Evolutionary conservation across 2,888 invertebrate genomes (phyloP).

Genomic region (Serripes groenlandicus): DNA sequence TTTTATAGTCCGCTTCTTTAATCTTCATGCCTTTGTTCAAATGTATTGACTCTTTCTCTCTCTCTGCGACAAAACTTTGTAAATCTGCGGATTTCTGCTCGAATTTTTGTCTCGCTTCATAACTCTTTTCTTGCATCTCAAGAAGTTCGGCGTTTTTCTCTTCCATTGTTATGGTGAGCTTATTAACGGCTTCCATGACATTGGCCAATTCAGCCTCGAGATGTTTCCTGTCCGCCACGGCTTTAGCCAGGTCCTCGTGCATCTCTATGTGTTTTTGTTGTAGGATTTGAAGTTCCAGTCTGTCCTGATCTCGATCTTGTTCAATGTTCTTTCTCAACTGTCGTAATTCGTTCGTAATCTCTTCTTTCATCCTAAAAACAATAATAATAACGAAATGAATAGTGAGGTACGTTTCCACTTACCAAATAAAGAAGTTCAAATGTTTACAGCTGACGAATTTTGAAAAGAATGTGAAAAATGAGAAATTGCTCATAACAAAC

Average conservation of each 20-base stretch:
- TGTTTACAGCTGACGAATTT: too few species aligned
- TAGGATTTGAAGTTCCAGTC: constrained; percentile 52
- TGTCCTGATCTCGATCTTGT: constrained; percentile 60
- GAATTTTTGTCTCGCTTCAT: constrained; percentile 47
- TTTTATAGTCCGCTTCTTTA: constrained; percentile 61
- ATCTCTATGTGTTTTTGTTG: constrained; percentile 65
- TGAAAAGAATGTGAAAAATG: too few species aligned
- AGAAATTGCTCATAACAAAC: too few species aligned
- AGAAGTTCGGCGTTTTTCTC: constrained; percentile 52
- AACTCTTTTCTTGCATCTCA: constrained; percentile 57
- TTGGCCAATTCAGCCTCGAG: constrained; percentile 47
- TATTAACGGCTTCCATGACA: constrained; percentile 54
- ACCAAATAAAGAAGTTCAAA: too few species aligned
- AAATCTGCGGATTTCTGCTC: constrained; percentile 53
- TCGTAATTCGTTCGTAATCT: constrained; percentile 63
- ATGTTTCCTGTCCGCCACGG: constrained; percentile 48
- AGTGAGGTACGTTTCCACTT: too few species aligned
- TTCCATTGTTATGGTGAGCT: constrained; percentile 50
- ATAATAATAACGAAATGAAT: too few species aligned
- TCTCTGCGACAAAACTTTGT: constrained; percentile 47
- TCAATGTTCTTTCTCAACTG: constrained; percentile 61
- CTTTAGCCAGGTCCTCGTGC: constrained; percentile 51
- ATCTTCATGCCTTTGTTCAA: constrained; percentile 43
- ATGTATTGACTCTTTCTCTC: constrained; percentile 58
- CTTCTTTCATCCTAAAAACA: constrained; percentile 71